A percentile compares a stretch with the other conserved stretches of the same genome.
Conservation (phyloP, 2,113 vertebrate genomes). For the Erinaceus europaeus region DNA sequence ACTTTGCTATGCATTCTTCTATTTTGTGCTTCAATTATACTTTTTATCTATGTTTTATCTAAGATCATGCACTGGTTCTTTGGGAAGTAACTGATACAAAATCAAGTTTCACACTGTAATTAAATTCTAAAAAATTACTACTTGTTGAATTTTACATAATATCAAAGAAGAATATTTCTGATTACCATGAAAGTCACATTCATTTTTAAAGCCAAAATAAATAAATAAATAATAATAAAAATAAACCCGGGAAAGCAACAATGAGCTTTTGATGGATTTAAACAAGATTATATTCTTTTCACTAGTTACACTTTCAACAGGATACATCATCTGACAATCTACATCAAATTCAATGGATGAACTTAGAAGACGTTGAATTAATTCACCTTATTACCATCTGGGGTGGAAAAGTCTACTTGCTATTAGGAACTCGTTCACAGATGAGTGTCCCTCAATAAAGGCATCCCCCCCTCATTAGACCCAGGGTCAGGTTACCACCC, state of each 20-base stretch:
- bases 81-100: too few species aligned
- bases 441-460: neutral
- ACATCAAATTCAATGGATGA: neutral
- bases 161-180: too few species aligned
- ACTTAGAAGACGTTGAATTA: neutral
- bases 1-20: too few species aligned
- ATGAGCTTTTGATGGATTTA: neutral
- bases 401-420: neutral
- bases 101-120: too few species aligned
- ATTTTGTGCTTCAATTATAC: too few species aligned
- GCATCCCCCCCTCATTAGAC: neutral
- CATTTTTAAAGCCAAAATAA: too few species aligned
- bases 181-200: too few species aligned
- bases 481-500: neutral
- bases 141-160: too few species aligned
- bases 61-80: too few species aligned
- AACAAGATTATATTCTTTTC: constrained; percentile 29
- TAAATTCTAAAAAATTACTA: too few species aligned
- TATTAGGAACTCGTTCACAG: constrained; percentile 10
- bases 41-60: too few species aligned
- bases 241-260: neutral
- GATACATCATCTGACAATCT: neutral
- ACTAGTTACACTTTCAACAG: too few species aligned
- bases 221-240: neutral
- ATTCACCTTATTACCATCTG: neutral